Evolutionary conservation across 2,888 invertebrate genomes (phyloP).

Genomic region (Cheilosia pagana): DNA sequence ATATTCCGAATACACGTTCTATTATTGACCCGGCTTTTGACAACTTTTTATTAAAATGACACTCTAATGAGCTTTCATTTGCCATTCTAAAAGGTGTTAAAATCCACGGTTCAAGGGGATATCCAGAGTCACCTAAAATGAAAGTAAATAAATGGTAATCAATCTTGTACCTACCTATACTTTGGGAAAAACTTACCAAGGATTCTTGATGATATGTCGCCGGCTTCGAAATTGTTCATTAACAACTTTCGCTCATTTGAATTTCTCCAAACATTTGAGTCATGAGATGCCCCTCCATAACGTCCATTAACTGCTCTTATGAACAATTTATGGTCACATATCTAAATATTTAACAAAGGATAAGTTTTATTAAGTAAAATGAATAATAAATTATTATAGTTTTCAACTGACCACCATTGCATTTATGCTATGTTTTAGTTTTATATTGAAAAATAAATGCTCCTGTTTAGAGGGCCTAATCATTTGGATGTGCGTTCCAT

Average conservation of each 20-base stretch:
- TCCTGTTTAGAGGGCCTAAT: neutral
- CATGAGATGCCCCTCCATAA: slow-evolving; percentile 3
- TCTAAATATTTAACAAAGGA: neutral
- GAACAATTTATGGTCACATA: neutral
- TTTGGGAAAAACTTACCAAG: slow-evolving; percentile 4
- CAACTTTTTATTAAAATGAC: no score
- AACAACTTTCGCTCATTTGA: neutral
- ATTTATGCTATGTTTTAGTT: slow-evolving; percentile 8
- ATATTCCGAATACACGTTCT: neutral
- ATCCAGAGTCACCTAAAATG: neutral
- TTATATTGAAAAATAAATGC: slow-evolving; percentile 15
- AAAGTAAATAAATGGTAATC: neutral
- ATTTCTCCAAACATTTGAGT: slow-evolving; percentile 1
- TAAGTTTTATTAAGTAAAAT: neutral
- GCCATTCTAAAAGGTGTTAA: no score
- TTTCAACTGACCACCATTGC: slow-evolving; percentile 3
- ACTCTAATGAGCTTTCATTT: no score
- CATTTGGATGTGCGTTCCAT: slow-evolving; percentile 6
- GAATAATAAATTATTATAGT: neutral
- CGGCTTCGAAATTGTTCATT: neutral
- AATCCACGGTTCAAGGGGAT: slow-evolving; percentile 1
- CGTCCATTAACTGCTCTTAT: neutral
- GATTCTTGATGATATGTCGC: neutral
- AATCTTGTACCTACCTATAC: neutral
- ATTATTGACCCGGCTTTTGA: no score